Evolutionary conservation across 37 sponge, comb jelly and placozoan genomes (phyloP).

Genomic region (Crambe crambe): DNA sequence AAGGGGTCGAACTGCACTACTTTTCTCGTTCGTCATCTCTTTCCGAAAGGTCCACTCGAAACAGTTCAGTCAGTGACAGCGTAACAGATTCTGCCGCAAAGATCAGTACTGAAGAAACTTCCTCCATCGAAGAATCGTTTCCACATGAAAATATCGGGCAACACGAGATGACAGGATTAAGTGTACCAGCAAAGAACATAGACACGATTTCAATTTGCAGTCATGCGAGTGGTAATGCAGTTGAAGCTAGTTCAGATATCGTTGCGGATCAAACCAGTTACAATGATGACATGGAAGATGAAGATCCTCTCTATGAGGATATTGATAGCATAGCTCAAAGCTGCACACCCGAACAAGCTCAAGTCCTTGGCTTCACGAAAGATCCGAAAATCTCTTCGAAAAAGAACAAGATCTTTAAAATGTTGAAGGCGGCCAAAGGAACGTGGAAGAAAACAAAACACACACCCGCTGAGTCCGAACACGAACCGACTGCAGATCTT

Average conservation of each 20-base stretch:
- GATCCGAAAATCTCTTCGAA: too few species aligned
- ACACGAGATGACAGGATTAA: neutral
- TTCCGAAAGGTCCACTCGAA: too few species aligned
- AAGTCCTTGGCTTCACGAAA: neutral
- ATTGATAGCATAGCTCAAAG: neutral
- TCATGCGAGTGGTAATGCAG: neutral
- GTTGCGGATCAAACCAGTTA: neutral
- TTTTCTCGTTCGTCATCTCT: too few species aligned
- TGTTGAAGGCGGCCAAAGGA: neutral
- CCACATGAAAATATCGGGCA: neutral
- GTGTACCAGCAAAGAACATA: neutral
- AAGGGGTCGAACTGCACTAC: neutral
- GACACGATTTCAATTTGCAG: neutral
- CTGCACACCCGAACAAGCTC: neutral
- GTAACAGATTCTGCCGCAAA: too few species aligned
- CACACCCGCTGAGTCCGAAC: too few species aligned
- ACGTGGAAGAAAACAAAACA: too few species aligned
- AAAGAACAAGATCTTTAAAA: neutral
- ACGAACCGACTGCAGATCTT: too few species aligned
- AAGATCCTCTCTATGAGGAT: neutral
- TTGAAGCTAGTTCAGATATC: neutral
- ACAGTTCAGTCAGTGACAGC: too few species aligned
- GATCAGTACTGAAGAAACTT: neutral
- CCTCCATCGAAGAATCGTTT: neutral
- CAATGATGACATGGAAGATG: neutral